Base-by-base conservation (phyloP, 1,140 invertebrate genomes). In the Caerostris extrusa region DNA sequence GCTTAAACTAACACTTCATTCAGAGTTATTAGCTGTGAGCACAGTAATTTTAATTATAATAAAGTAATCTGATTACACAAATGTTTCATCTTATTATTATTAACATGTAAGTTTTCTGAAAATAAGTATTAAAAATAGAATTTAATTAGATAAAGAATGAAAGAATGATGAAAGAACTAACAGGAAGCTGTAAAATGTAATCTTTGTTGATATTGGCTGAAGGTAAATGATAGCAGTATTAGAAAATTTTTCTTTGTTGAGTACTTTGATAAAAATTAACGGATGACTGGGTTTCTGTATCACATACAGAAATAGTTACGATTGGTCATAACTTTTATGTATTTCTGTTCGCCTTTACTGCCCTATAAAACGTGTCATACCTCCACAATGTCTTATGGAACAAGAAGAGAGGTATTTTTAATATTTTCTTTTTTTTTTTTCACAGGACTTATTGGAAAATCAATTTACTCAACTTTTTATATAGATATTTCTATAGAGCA, bases 401-500 rank as follows among this genome's bases (percentile, higher is more conserved):
- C 0, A 77, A 77, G 5, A 34, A 34, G 50, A 53, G 3, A 53
- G 53, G 8, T 77, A 53, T 77, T 77, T n/a, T 77, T 77, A 77
- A 77, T 50, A 77, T 53, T 53, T 77, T 77, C 34, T 34, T 34
- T 34, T 34, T 34, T 34, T 34, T 34, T 77, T 77, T 50, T 12
- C 53, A 19, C 12, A 7, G 71, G 14, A 77, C 71, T 77, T 77
- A 77, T 77, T 77, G 71, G 71, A 77, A 77, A 77, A 77, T 77
- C 71, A 77, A 77, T 77, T n/a, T 77, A 77, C 71, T 53, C 8
- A 4, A 77, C 3, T 53, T 53, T 77, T 77, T 53, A 77, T 50
- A 34, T 77, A 50, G 71, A 34, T 53, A 53, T 77, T 77, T 77
- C 14, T 7, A 6, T 7, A 69, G 7, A 50, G 34, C 71, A 77